phyloP scores from a whole-genome alignment of 1,140 invertebrate species.

The Hycleus phaleratus region DNA sequence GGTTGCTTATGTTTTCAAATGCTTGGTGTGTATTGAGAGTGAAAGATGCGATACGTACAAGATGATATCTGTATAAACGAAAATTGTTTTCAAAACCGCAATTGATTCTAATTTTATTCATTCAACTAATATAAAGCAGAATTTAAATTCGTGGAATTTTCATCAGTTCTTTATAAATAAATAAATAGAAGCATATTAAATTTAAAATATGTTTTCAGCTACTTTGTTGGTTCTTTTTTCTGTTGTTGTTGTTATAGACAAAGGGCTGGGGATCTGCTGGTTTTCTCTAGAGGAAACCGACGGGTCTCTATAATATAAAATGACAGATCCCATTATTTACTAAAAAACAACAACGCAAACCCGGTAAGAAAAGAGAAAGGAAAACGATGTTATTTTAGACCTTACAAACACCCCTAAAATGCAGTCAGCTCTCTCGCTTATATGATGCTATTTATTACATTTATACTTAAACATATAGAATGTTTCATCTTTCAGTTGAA shows the following conservation, averaged over 20 bases:
- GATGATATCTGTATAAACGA: too few relatives aligned
- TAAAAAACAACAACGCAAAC: conserved; percentile 40
- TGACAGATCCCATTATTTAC: conserved; percentile 43
- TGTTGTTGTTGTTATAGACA: too few relatives aligned
- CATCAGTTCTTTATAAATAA: neutral
- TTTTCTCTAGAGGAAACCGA: conserved; percentile 29
- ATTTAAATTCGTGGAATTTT: too few relatives aligned
- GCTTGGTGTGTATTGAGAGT: too few relatives aligned
- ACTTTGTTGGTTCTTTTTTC: conserved; percentile 8
- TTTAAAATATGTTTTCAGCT: conserved; percentile 15
- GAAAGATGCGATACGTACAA: too few relatives aligned
- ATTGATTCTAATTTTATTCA: too few relatives aligned
- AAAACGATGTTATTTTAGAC: conserved; percentile 30
- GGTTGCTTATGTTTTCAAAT: too few relatives aligned
- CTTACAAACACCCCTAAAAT: conserved; percentile 25
- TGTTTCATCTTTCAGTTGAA: too few relatives aligned
- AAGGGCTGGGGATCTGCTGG: conserved; percentile 5
- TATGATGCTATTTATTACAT: conserved; percentile 32
- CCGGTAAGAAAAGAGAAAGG: conserved; percentile 35
- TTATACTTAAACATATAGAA: too few relatives aligned
- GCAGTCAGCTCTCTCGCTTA: conserved; percentile 21
- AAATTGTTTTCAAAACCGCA: too few relatives aligned
- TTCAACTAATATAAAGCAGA: too few relatives aligned
- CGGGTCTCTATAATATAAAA: conserved; percentile 36
- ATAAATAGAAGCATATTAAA: conserved; percentile 18